phyloP scores from a whole-genome alignment of 2,888 invertebrate species.

The Agrypnus murinus region DNA sequence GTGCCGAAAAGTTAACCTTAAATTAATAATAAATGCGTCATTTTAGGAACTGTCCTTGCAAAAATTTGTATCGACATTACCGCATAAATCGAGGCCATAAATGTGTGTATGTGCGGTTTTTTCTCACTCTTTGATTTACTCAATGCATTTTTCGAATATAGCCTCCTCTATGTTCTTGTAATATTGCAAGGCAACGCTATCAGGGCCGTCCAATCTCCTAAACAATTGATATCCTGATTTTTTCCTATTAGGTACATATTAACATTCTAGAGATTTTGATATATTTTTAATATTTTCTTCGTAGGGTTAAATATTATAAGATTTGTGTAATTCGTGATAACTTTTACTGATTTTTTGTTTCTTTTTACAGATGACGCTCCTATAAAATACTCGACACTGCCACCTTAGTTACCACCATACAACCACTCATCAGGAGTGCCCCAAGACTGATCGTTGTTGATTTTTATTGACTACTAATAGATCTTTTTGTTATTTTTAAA shows the following conservation, averaged over 20 bases:
- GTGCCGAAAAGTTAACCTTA: constrained; percentile 39
- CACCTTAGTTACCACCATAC: constrained; percentile 70
- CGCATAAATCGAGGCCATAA: constrained; percentile 44
- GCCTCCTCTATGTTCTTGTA: constrained; percentile 45
- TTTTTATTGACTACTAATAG: constrained; percentile 67
- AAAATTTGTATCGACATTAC: constrained; percentile 41
- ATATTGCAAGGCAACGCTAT: constrained; percentile 59
- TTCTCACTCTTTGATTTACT: constrained; percentile 47
- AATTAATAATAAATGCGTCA: constrained; percentile 37
- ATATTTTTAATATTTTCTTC: too few species aligned
- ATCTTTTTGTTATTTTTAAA: constrained; percentile 70
- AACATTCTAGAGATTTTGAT: too few species aligned
- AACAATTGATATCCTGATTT: constrained; percentile 35
- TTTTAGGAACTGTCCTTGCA: constrained; percentile 48
- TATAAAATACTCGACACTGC: constrained; percentile 67
- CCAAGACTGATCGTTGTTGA: constrained; percentile 72
- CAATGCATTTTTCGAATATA: constrained; percentile 52
- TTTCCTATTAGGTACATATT: too few species aligned
- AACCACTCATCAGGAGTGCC: constrained; percentile 68
- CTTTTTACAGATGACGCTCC: constrained; percentile 65
- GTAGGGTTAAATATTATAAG: too few species aligned
- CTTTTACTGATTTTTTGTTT: constrained; percentile 59
- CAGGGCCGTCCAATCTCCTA: constrained; percentile 60
- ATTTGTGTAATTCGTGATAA: too few species aligned
- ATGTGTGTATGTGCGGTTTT: too few species aligned